These are phyloP conservation scores for Zoroaster sp. DNA, from an alignment of 53 echinoderm and acorn worm genomes.

Conservation along the genomic window DNA sequence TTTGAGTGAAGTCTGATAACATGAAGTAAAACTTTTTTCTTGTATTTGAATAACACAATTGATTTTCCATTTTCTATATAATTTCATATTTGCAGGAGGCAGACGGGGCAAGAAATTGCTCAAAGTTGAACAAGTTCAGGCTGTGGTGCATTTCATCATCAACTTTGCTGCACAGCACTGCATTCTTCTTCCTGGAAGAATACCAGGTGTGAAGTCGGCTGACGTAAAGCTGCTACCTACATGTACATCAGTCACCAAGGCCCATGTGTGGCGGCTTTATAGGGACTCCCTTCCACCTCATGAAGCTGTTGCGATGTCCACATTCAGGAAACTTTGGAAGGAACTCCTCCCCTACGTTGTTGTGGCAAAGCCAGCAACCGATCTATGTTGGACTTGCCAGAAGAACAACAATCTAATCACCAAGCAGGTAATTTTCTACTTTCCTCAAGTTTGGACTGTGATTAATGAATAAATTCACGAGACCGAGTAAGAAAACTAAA, in stretches of 20 bases:
- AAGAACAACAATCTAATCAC: slow-evolving; percentile 29
- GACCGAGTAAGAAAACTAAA: too few relatives aligned
- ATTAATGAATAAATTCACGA: too few relatives aligned
- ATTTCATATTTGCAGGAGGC: not conserved
- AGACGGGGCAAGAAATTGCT: slow-evolving; percentile 21
- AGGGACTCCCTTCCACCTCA: not conserved
- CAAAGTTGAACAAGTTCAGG: slow-evolving; percentile 30
- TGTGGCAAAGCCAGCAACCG: slow-evolving; percentile 40
- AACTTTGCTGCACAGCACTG: slow-evolving; percentile 36
- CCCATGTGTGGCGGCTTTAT: slow-evolving; percentile 34
- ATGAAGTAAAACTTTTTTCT: too few relatives aligned
- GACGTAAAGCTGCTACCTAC: slow-evolving; percentile 44
- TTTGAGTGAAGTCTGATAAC: too few relatives aligned
- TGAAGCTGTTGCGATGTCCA: not conserved
- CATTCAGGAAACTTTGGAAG: slow-evolving; percentile 57
- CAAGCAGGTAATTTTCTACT: not conserved
- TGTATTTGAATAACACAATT: not conserved
- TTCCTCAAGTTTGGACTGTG: too few relatives aligned
- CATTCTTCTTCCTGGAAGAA: slow-evolving; percentile 32
- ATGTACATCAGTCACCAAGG: slow-evolving; percentile 13
- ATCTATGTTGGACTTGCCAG: slow-evolving; percentile 62
- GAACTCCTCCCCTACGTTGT: slow-evolving; percentile 38
- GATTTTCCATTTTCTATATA: not conserved
- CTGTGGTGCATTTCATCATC: slow-evolving; percentile 5
- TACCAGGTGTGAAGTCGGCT: slow-evolving; percentile 35